A percentile compares a stretch with the other conserved stretches of the same genome.
These are phyloP conservation scores for Pipa parva DNA, from an alignment of 2,113 vertebrate species.

Conservation along the genomic window DNA sequence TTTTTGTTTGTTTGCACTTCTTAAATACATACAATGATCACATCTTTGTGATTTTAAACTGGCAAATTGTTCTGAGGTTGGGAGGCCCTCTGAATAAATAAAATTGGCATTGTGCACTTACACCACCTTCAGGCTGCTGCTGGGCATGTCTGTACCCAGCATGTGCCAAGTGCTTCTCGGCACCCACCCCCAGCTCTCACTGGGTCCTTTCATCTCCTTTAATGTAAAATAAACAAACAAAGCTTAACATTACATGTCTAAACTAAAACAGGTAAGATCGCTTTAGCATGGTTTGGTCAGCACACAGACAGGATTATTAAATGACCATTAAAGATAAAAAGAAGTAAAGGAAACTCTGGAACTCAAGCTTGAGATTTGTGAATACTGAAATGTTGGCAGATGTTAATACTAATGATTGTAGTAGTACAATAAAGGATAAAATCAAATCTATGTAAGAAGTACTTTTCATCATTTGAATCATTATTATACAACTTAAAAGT, in stretches of 20 bases:
- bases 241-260: slow-evolving; percentile 6
- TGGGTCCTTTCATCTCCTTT: background rate
- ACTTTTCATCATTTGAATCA: slow-evolving; percentile 8
- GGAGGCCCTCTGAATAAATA: slow-evolving; percentile 29
- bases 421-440: slow-evolving; percentile 9
- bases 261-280: slow-evolving; percentile 17
- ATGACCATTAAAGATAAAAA: background rate
- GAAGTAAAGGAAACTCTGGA: slow-evolving; percentile 3
- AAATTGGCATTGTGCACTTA: slow-evolving; percentile 21
- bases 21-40: slow-evolving; percentile 22
- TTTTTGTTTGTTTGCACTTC: slow-evolving; percentile 16
- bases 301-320: slow-evolving; percentile 3
- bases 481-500: slow-evolving; percentile 29
- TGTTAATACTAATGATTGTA: slow-evolving; percentile 7
- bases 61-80: background rate
- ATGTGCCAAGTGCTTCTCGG: slow-evolving; percentile 5
- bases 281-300: slow-evolving; percentile 8
- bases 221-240: slow-evolving; percentile 28
- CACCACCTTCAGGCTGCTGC: slow-evolving; percentile 22
- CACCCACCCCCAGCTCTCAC: background rate
- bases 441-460: slow-evolving; percentile 20
- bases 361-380: slow-evolving; percentile 19
- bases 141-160: slow-evolving; percentile 4
- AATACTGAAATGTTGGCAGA: slow-evolving; percentile 18
- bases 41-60: slow-evolving; percentile 18